Conservation (phyloP, 2,888 invertebrate genomes). For the Stenichneumon culpator region DNA sequence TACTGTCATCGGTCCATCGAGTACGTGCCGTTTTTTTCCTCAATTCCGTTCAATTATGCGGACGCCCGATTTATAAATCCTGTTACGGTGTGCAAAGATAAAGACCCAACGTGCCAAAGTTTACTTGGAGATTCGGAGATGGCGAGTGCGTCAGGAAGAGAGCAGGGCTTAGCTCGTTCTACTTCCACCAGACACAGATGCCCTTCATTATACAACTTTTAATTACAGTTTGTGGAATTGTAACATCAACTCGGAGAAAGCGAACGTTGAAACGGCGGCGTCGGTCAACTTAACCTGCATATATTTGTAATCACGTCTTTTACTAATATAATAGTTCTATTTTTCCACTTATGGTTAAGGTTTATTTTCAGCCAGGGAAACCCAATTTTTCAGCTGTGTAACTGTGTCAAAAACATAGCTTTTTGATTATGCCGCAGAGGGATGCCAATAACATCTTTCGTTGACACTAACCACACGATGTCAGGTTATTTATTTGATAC, state of each 20-base stretch:
- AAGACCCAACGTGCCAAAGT: constrained; percentile 28
- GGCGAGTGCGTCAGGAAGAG: background rate
- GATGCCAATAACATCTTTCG: too few species aligned
- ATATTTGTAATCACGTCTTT: constrained; percentile 59
- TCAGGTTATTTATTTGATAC: too few species aligned
- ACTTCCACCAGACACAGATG: constrained; percentile 30
- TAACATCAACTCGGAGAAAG: constrained; percentile 7
- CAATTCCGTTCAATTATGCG: background rate
- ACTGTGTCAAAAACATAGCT: background rate
- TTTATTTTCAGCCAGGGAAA: background rate
- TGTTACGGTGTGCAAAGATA: background rate
- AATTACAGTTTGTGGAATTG: constrained; percentile 76
- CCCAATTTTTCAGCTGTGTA: background rate
- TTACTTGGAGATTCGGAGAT: background rate
- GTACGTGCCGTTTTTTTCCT: background rate
- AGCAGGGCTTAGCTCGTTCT: constrained; percentile 18
- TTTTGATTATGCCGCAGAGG: too few species aligned
- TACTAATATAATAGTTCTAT: background rate
- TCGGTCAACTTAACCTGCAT: constrained; percentile 64
- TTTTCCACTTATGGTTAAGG: background rate
- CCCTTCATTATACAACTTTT: constrained; percentile 74
- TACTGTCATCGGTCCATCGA: constrained; percentile 25
- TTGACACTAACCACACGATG: too few species aligned
- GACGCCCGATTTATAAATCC: background rate
- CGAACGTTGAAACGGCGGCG: constrained; percentile 7